Percentiles rank a stretch among this genome's conserved stretches.
Evolutionary conservation across 2,113 vertebrate genomes (phyloP).

Genomic region (Uropsilus gracilis): DNA sequence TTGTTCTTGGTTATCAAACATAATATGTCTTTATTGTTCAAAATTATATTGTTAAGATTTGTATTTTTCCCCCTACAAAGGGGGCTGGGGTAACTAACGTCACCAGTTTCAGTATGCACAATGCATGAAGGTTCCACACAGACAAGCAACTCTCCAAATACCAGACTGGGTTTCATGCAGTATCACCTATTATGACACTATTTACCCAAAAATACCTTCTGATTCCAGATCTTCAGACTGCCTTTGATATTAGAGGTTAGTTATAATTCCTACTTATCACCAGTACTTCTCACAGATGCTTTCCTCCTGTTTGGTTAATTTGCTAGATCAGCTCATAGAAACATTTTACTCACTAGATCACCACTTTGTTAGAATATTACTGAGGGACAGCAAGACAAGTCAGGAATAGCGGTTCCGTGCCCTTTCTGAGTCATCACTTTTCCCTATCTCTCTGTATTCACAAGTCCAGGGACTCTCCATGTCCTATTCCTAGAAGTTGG

Average conservation of each 20-base stretch:
- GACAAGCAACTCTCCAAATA: neutral
- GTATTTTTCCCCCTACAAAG: neutral
- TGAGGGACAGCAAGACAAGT: neutral
- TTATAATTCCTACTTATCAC: neutral
- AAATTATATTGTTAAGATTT: neutral
- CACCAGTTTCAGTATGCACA: neutral
- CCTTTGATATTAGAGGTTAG: neutral
- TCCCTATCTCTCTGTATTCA: no score
- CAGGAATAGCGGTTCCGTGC: neutral
- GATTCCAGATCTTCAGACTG: neutral
- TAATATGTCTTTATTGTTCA: neutral
- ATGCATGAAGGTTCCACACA: neutral
- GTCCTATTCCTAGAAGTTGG: no score
- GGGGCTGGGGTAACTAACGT: neutral
- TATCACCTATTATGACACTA: neutral
- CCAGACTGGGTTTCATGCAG: neutral
- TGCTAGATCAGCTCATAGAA: neutral
- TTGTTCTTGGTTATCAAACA: neutral
- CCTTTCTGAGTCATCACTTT: neutral
- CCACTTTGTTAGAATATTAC: neutral
- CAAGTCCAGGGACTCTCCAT: no score
- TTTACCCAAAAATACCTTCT: neutral
- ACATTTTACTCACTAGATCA: neutral
- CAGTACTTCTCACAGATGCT: neutral
- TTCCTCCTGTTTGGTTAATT: neutral